Percentiles rank a stretch among this genome's conserved stretches.
These are phyloP conservation scores for Achlya flavicornis DNA, from an alignment of 2,888 invertebrate genomes.

Conservation along the genomic window DNA sequence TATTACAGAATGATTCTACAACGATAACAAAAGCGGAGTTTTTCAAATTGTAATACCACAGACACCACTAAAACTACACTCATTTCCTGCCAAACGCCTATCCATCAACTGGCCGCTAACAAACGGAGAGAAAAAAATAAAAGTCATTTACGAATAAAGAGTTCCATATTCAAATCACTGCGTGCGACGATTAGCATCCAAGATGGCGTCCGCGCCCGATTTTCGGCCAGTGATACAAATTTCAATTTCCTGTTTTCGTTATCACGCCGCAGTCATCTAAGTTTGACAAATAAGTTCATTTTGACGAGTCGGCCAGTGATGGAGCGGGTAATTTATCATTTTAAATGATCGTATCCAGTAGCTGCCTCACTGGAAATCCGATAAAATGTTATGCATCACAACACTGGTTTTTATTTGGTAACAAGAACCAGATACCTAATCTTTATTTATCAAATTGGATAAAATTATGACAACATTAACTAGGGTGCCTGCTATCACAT, in stretches of 20 bases:
- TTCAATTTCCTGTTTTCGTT: conserved; percentile 81
- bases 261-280: conserved; percentile 73
- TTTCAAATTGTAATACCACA: conserved; percentile 7
- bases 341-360: conserved; percentile 63
- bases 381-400: conserved; percentile 43
- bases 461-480: neutral
- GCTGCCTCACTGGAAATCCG: conserved; percentile 52
- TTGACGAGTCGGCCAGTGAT: conserved; percentile 74
- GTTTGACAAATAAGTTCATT: conserved; percentile 83
- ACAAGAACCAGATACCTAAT: neutral
- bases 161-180: conserved; percentile 78
- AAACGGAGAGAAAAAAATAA: conserved; percentile 51
- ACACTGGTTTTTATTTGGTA: conserved; percentile 24
- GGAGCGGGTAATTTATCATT: conserved; percentile 69
- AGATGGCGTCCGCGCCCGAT: conserved; percentile 70
- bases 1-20: neutral
- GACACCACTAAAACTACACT: conserved; percentile 36
- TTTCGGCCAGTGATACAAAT: conserved; percentile 80
- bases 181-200: conserved; percentile 74
- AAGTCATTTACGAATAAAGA: conserved; percentile 64
- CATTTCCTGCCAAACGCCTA: conserved; percentile 64
- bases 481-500: neutral
- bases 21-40: neutral
- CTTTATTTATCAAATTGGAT: conserved; percentile 4
- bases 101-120: conserved; percentile 56